These are phyloP conservation scores for Callinectes sapidus DNA, from an alignment of 2,888 invertebrate genomes.

Conservation along the genomic window DNA sequence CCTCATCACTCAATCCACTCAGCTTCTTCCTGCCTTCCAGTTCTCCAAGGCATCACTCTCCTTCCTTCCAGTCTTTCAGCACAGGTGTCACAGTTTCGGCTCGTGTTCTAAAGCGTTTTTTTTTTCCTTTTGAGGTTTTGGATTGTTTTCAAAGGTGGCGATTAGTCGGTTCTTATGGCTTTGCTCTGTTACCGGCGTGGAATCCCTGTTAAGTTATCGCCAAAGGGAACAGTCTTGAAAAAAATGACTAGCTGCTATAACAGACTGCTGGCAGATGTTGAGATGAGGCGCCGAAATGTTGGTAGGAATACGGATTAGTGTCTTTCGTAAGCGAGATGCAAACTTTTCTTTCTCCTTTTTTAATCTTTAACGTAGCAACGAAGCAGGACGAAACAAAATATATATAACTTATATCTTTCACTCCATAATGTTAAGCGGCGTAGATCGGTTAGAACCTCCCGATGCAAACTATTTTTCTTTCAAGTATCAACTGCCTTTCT, in stretches of 20 bases:
- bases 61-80: background rate
- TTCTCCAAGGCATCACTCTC: background rate
- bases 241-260: too few relatives aligned
- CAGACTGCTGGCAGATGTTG: too few relatives aligned
- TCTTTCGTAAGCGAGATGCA: background rate
- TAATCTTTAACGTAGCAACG: background rate
- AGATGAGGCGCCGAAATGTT: too few relatives aligned
- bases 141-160: too few relatives aligned
- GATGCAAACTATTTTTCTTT: background rate
- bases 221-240: too few relatives aligned
- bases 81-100: too few relatives aligned
- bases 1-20: slow-evolving; percentile 1
- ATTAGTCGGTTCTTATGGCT: too few relatives aligned
- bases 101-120: too few relatives aligned
- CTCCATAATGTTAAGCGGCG: background rate
- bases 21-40: slow-evolving; percentile 1
- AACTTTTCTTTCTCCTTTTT: background rate
- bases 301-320: background rate
- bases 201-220: too few relatives aligned
- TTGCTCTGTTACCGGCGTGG: too few relatives aligned
- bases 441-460: background rate
- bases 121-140: too few relatives aligned
- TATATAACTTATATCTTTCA: background rate
- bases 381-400: background rate
- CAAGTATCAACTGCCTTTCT: too few relatives aligned